These are phyloP conservation scores for Holothuria scabra DNA, from an alignment of 53 echinoderm and acorn worm species.

Conservation along the genomic window DNA sequence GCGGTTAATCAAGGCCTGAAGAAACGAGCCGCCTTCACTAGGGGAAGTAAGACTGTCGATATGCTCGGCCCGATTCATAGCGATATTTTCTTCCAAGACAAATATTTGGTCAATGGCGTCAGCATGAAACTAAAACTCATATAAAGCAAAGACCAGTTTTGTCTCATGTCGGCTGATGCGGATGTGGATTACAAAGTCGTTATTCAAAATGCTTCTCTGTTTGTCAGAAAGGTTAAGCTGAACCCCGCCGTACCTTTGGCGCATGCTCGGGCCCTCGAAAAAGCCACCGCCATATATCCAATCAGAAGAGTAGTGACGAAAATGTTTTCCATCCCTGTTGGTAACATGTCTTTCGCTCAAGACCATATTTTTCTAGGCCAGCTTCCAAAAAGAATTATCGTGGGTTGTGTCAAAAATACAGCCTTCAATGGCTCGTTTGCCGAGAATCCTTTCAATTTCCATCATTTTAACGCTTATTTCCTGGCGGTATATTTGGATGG, in stretches of 20 bases:
- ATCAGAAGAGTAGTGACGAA: constrained; percentile 54
- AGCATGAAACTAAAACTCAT: constrained; percentile 72
- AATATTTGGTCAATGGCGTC: constrained; percentile 66
- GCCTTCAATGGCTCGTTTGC: constrained; percentile 65
- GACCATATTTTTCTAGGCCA: constrained; percentile 66
- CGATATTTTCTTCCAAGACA: too few species aligned
- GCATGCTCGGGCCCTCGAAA: constrained; percentile 70
- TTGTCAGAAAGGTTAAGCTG: constrained; percentile 73
- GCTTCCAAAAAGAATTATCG: constrained; percentile 65
- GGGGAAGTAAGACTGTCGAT: constrained; percentile 37
- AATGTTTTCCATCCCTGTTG: constrained; percentile 56
- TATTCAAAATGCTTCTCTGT: constrained; percentile 68
- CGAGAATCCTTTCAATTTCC: constrained; percentile 74
- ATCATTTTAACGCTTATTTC: constrained; percentile 61
- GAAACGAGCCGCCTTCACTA: constrained; percentile 15
- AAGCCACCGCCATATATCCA: constrained; percentile 77
- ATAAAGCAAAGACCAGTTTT: too few species aligned
- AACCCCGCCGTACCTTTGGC: constrained; percentile 66
- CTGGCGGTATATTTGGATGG: constrained; percentile 61
- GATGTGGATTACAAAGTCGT: constrained; percentile 74
- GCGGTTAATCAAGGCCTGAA: neutral
- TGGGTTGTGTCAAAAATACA: constrained; percentile 58
- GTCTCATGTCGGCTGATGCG: too few species aligned
- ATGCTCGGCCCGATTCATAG: constrained; percentile 50
- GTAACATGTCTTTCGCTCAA: constrained; percentile 61